These are phyloP conservation scores for Clarias laeviceps DNA, from an alignment of 2,797 vertebrate species.

Conservation along the genomic window DNA sequence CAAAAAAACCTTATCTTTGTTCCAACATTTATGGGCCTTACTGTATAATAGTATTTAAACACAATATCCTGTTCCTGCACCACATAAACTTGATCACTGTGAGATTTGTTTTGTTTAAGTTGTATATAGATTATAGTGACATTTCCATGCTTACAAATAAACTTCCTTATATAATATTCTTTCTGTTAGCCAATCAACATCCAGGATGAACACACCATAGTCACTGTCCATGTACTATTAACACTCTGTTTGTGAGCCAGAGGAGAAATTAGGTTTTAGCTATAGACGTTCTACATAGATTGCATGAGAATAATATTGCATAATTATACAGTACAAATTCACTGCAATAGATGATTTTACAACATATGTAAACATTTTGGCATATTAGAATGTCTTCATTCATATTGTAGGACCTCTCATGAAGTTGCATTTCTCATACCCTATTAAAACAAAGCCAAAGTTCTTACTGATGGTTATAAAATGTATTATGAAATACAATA, in stretches of 20 bases:
- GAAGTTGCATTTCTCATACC: too few relatives aligned
- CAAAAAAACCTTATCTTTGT: too few relatives aligned
- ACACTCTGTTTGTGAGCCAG: not conserved
- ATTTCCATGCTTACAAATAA: not conserved
- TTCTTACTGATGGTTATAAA: too few relatives aligned
- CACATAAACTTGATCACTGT: not conserved
- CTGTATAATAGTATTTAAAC: not conserved
- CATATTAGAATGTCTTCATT: not conserved
- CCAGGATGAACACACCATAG: too few relatives aligned
- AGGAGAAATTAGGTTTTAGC: not conserved
- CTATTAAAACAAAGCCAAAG: too few relatives aligned
- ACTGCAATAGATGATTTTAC: not conserved
- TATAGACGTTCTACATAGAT: not conserved
- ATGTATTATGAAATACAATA: too few relatives aligned
- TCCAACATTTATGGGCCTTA: too few relatives aligned
- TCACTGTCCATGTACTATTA: not conserved
- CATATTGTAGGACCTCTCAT: too few relatives aligned
- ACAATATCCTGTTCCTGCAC: not conserved
- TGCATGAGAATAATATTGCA: too few relatives aligned
- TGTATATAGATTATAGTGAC: not conserved
- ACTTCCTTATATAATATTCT: not conserved
- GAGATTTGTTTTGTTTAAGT: not conserved
- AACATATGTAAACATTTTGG: not conserved
- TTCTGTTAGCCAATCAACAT: not conserved
- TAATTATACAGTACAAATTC: not conserved